Percentiles rank a stretch among this genome's conserved stretches.
Conservation (phyloP, 2,888 invertebrate genomes). For the Meiosimyza decipiens region DNA sequence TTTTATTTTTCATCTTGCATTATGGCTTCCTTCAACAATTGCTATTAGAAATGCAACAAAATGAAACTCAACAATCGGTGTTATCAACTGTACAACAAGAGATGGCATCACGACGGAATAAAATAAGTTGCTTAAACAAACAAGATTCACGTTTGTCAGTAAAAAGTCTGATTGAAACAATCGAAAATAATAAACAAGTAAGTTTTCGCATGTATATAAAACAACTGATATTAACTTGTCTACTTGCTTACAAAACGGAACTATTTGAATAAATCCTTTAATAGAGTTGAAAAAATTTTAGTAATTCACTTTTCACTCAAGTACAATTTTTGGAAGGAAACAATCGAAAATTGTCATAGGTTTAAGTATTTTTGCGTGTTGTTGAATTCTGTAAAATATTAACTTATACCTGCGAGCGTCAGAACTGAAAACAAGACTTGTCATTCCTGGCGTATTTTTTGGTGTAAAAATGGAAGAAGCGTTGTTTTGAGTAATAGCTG, state of each 20-base stretch:
- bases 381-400: no score
- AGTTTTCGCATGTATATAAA: slow-evolving; percentile 61
- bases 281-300: background rate
- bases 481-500: no score
- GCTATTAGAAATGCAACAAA: slow-evolving; percentile 56
- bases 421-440: no score
- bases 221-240: background rate
- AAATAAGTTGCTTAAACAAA: slow-evolving; percentile 65
- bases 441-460: no score
- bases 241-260: no score
- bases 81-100: slow-evolving; percentile 71
- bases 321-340: no score
- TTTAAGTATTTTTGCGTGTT: no score
- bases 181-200: slow-evolving; percentile 86
- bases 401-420: no score
- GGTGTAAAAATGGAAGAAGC: no score
- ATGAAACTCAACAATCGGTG: slow-evolving; percentile 69
- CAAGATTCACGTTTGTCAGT: slow-evolving; percentile 86
- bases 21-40: background rate
- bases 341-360: no score
- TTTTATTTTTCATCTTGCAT: slow-evolving; percentile 6
- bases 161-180: slow-evolving; percentile 90
- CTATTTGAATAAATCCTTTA: background rate
- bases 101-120: slow-evolving; percentile 70
- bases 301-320: no score